These are phyloP conservation scores for Hydroisotoma schaefferi DNA, from an alignment of 2,888 invertebrate species.

Conservation along the genomic window DNA sequence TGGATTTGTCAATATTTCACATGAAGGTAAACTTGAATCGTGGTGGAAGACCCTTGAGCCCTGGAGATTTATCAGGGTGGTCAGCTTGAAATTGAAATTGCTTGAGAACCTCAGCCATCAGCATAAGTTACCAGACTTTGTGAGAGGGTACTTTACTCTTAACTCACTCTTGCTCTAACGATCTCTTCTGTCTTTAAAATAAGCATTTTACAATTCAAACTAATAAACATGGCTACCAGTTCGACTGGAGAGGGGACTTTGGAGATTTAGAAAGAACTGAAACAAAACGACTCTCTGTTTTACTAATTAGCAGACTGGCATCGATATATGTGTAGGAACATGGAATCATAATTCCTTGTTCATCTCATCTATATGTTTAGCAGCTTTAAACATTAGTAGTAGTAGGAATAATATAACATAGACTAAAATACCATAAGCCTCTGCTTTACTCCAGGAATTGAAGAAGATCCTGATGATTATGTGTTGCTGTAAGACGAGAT, in stretches of 20 bases:
- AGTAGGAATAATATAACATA: no score
- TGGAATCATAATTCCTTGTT: neutral
- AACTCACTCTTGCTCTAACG: neutral
- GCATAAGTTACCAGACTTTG: no score
- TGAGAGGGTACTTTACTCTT: neutral
- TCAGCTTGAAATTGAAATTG: neutral
- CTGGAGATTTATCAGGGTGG: constrained; percentile 2
- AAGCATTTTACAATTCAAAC: neutral
- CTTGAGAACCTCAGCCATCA: neutral
- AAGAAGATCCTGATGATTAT: no score
- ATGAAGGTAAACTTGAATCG: neutral
- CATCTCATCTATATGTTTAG: neutral
- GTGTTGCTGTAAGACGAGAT: no score
- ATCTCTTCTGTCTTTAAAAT: neutral
- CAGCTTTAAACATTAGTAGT: neutral
- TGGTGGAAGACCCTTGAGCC: no score
- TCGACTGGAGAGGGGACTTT: neutral
- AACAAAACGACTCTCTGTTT: constrained; percentile 6
- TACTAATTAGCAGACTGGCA: constrained; percentile 4
- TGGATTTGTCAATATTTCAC: constrained; percentile 17
- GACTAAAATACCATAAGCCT: no score
- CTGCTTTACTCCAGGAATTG: no score
- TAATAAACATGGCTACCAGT: neutral
- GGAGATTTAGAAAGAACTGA: neutral
- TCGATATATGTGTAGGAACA: neutral